These are phyloP conservation scores for Xenopus laevis DNA, from an alignment of 2,113 vertebrate genomes.

Conservation along the genomic window DNA sequence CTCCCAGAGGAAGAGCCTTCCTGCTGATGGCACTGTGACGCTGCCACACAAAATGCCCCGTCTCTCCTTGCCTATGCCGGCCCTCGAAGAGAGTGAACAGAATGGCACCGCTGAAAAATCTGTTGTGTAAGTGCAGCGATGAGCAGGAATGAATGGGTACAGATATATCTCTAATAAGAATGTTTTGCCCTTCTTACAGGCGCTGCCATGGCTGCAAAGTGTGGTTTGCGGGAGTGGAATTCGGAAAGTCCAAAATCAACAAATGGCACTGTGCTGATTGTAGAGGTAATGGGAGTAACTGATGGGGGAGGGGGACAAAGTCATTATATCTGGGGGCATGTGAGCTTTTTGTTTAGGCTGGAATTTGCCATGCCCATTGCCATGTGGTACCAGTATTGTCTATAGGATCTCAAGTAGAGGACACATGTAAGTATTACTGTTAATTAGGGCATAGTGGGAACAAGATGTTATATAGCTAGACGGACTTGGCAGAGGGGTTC, in stretches of 20 bases:
- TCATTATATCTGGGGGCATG: no score
- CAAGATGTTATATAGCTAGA: no score
- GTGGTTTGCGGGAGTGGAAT: conserved; percentile 51
- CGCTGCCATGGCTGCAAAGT: conserved; percentile 58
- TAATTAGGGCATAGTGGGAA: no score
- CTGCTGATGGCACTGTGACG: not conserved
- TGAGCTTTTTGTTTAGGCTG: no score
- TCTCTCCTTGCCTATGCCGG: not conserved
- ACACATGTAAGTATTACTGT: no score
- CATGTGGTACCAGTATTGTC: no score
- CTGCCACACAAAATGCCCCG: not conserved
- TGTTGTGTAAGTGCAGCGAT: not conserved
- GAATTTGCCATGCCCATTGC: no score
- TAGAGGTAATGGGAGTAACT: conserved; percentile 48
- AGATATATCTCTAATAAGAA: rapidly evolving
- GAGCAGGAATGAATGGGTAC: not conserved
- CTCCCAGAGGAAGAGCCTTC: not conserved
- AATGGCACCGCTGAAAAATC: not conserved
- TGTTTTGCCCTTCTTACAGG: conserved; percentile 28
- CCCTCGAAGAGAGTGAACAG: not conserved
- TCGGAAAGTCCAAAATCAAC: conserved; percentile 49
- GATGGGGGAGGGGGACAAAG: no score
- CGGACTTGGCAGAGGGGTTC: no score
- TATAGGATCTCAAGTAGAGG: no score
- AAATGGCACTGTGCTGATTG: conserved; percentile 58